A percentile compares a stretch with the other conserved stretches of the same genome.
Conservation (phyloP, 2,797 vertebrate genomes). For the Crenuchus spilurus region DNA sequence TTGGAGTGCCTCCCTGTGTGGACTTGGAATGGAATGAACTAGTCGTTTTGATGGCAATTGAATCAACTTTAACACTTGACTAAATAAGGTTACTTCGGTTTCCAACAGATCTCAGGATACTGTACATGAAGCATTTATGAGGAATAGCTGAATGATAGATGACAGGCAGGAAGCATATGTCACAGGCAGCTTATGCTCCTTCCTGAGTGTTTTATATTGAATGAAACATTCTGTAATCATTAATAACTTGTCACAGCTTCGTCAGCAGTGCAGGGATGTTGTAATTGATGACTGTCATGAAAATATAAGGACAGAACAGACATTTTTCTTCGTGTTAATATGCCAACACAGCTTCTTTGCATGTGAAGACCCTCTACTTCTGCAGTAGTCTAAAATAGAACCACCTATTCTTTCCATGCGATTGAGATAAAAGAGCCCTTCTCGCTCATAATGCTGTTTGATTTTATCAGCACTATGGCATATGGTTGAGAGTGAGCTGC, state of each 20-base stretch:
- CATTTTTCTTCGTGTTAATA: neutral
- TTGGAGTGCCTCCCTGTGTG: neutral
- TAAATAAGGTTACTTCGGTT: neutral
- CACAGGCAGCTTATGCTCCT: neutral
- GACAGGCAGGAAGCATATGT: neutral
- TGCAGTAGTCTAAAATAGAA: constrained; percentile 5
- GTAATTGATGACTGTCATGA: neutral
- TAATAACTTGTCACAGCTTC: neutral
- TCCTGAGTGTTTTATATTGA: neutral
- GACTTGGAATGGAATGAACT: no score
- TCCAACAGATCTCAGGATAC: neutral
- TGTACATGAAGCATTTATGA: neutral
- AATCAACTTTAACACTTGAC: neutral
- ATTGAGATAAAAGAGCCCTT: neutral
- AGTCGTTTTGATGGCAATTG: neutral
- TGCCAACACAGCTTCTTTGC: neutral
- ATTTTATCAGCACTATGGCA: neutral
- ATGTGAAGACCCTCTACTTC: neutral
- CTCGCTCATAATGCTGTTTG: neutral
- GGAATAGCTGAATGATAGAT: neutral
- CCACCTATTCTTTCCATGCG: neutral
- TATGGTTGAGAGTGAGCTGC: neutral
- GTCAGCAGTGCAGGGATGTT: neutral
- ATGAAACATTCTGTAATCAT: constrained; percentile 6
- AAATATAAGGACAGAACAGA: neutral